Evolutionary conservation across 2,797 vertebrate species (phyloP).

Genomic region (Pteropus rufus): DNA sequence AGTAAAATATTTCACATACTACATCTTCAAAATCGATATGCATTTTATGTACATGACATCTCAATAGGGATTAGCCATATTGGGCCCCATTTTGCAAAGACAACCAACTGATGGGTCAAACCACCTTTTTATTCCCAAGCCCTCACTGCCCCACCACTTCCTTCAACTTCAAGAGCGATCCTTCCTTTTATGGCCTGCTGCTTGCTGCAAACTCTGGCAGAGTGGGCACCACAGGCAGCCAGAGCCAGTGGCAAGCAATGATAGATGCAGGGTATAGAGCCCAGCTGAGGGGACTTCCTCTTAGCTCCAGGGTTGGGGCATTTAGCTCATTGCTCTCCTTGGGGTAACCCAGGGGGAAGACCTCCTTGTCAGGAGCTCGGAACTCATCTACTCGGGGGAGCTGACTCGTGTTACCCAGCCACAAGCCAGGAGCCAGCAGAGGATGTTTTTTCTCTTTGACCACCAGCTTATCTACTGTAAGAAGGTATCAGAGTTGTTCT

Average conservation of each 20-base stretch:
- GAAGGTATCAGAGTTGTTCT: constrained; percentile 85
- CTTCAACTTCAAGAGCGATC: not conserved
- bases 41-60: not conserved
- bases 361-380: constrained; percentile 93
- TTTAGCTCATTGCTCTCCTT: not conserved
- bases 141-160: not conserved
- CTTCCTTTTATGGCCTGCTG: not conserved
- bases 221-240: not conserved
- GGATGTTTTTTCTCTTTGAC: constrained; percentile 98
- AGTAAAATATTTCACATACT: not conserved
- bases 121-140: not conserved
- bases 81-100: not conserved
- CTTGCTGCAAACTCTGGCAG: not conserved
- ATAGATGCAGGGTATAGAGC: not conserved
- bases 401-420: constrained; percentile 92
- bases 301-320: not conserved
- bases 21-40: not conserved
- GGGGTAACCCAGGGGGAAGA: constrained; percentile 90
- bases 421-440: constrained; percentile 94
- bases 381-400: constrained; percentile 96
- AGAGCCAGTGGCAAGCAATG: not conserved
- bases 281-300: not conserved
- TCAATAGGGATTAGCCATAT: not conserved
- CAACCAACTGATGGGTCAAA: not conserved
- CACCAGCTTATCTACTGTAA: constrained; percentile 98